phyloP scores from a whole-genome alignment of 2,113 vertebrate genomes.

The Anguilla japonica region DNA sequence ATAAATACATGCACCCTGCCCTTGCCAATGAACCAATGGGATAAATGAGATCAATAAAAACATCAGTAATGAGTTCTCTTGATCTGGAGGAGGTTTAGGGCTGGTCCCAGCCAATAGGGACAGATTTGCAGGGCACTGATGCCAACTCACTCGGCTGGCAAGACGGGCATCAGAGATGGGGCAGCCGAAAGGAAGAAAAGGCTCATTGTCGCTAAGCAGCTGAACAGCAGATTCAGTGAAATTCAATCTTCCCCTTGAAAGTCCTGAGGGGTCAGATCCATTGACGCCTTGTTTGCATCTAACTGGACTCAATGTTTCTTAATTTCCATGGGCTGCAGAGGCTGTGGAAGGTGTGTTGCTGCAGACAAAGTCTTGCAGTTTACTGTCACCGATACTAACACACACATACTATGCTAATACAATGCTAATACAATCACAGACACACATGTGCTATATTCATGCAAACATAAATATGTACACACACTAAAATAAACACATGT shows the following conservation, averaged over 20 bases:
- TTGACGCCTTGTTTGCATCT: slow-evolving; percentile 24
- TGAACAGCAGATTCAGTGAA: slow-evolving; percentile 22
- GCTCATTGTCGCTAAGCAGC: slow-evolving; percentile 13
- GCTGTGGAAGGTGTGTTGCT: background rate
- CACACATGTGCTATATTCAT: background rate
- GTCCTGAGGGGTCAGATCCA: slow-evolving; percentile 23
- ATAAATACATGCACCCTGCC: background rate
- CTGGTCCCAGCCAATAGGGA: background rate
- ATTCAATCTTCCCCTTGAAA: slow-evolving; percentile 14
- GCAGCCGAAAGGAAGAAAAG: slow-evolving; percentile 14
- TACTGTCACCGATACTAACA: background rate
- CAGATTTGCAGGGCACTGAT: background rate
- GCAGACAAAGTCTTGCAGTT: background rate
- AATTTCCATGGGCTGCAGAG: slow-evolving; percentile 16
- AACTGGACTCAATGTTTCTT: slow-evolving; percentile 22
- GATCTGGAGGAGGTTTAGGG: background rate
- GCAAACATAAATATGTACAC: background rate
- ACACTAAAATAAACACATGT: background rate
- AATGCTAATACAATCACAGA: background rate
- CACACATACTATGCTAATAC: background rate
- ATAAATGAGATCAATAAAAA: background rate
- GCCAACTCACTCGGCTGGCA: slow-evolving; percentile 16
- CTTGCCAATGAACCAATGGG: background rate
- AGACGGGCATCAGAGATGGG: background rate
- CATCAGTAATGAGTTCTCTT: background rate